Conservation (phyloP, 2,888 invertebrate genomes). For the Osmoderma eremita region DNA sequence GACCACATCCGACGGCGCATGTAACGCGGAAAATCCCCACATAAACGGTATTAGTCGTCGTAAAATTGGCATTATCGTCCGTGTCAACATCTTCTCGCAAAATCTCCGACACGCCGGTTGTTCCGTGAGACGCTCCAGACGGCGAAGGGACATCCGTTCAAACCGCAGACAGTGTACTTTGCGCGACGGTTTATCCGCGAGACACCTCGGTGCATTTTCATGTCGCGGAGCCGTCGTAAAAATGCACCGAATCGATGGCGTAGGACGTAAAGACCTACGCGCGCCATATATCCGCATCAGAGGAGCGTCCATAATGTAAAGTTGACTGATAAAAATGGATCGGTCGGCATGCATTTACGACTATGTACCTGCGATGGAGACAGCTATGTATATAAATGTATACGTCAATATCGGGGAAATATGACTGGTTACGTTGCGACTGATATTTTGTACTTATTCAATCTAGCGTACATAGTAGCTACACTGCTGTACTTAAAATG, state of each 20-base stretch:
- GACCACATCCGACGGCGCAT: constrained; percentile 11
- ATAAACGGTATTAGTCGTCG: constrained; percentile 34
- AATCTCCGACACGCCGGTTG: constrained; percentile 32
- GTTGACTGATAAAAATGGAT: constrained; percentile 26
- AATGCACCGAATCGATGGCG: constrained; percentile 9
- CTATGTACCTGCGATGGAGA: too few relatives aligned
- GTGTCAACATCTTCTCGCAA: constrained; percentile 35
- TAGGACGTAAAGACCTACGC: not conserved
- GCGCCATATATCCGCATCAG: not conserved
- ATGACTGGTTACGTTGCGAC: not conserved
- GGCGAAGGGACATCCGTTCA: not conserved
- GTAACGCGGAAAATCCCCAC: constrained; percentile 30
- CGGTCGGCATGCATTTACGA: not conserved
- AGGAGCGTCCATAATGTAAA: constrained; percentile 18
- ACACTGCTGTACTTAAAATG: too few relatives aligned
- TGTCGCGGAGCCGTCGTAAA: constrained; percentile 10
- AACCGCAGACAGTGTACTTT: not conserved
- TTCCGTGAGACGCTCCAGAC: not conserved
- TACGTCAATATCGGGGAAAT: too few relatives aligned
- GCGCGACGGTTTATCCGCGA: not conserved
- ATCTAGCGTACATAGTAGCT: too few relatives aligned
- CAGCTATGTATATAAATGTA: not conserved
- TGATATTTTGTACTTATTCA: too few relatives aligned
- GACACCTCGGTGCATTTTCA: constrained; percentile 26
- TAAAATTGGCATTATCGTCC: constrained; percentile 34